Evolutionary conservation across 2,888 invertebrate species (phyloP).

Genomic region (Mesochorus sp.): DNA sequence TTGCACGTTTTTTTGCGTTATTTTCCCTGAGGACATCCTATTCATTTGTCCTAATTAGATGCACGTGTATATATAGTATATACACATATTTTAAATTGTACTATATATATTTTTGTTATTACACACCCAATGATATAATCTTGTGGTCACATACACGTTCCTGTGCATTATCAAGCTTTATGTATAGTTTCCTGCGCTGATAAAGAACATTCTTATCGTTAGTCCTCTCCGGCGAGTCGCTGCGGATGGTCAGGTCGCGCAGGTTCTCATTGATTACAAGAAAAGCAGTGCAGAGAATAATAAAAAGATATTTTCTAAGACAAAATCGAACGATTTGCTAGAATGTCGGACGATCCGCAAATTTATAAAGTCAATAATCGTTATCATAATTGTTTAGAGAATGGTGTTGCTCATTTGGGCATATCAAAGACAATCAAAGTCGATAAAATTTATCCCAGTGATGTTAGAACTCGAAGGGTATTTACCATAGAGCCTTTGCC

Average conservation of each 20-base stretch:
- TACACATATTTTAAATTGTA: background rate
- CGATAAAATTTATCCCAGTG: slow-evolving; percentile 37
- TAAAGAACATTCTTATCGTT: slow-evolving; percentile 45
- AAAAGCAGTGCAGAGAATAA: background rate
- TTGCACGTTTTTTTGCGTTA: too few relatives aligned
- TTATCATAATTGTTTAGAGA: slow-evolving; percentile 64
- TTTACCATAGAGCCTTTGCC: slow-evolving; percentile 28
- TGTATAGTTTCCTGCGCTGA: slow-evolving; percentile 56
- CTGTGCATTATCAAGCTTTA: slow-evolving; percentile 40
- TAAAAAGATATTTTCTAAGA: background rate
- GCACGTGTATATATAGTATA: background rate
- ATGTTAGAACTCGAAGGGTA: slow-evolving; percentile 12
- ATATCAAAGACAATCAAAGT: slow-evolving; percentile 28
- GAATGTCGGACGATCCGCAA: slow-evolving; percentile 28
- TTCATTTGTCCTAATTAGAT: slow-evolving; percentile 37
- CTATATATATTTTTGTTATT: slow-evolving; percentile 4
- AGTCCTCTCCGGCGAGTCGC: slow-evolving; percentile 42
- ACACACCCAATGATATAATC: slow-evolving; percentile 34
- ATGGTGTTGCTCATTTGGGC: slow-evolving; percentile 58
- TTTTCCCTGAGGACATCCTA: background rate
- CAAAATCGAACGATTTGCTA: background rate
- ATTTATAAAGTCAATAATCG: slow-evolving; percentile 56
- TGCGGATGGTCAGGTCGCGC: slow-evolving; percentile 13
- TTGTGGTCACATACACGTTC: slow-evolving; percentile 35
- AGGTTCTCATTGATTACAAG: background rate